Evolutionary conservation across 2,888 invertebrate species (phyloP).

Genomic region (Eulithis prunata): DNA sequence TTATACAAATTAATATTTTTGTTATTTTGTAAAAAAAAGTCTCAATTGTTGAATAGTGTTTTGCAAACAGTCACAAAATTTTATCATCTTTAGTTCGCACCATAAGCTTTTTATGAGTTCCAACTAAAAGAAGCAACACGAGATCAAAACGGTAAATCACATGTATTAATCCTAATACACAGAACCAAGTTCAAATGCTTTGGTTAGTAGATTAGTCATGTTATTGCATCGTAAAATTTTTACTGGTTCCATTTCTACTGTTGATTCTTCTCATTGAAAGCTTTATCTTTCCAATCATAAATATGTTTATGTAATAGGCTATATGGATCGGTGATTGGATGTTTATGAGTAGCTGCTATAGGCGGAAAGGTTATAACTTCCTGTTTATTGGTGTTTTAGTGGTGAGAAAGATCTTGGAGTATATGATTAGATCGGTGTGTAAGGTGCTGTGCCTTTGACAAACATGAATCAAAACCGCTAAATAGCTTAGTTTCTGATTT

Average conservation of each 20-base stretch:
- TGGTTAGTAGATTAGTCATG: slow-evolving; percentile 43
- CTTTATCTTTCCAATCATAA: slow-evolving; percentile 32
- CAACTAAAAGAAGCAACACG: slow-evolving; percentile 13
- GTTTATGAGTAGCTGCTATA: slow-evolving; percentile 27
- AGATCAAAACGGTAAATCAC: slow-evolving; percentile 22
- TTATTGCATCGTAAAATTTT: slow-evolving; percentile 45
- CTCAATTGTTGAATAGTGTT: no score
- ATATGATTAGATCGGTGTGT: slow-evolving; percentile 13
- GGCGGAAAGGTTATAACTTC: slow-evolving; percentile 24
- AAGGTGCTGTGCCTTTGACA: background rate
- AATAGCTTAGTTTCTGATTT: background rate
- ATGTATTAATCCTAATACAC: slow-evolving; percentile 69
- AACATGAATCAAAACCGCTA: slow-evolving; percentile 6
- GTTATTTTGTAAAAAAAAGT: no score
- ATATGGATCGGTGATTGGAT: slow-evolving; percentile 31
- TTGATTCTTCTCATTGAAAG: slow-evolving; percentile 33
- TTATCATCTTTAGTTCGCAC: slow-evolving; percentile 3
- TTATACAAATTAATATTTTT: no score
- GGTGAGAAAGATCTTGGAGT: slow-evolving; percentile 24
- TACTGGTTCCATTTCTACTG: slow-evolving; percentile 35
- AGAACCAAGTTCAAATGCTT: slow-evolving; percentile 53
- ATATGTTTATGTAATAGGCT: slow-evolving; percentile 32
- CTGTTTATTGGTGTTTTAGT: slow-evolving; percentile 31
- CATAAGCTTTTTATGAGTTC: slow-evolving; percentile 11
- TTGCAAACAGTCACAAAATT: background rate